Evolutionary conservation across 2,888 invertebrate species (phyloP).

Genomic region (Tetragonisca angustula): DNA sequence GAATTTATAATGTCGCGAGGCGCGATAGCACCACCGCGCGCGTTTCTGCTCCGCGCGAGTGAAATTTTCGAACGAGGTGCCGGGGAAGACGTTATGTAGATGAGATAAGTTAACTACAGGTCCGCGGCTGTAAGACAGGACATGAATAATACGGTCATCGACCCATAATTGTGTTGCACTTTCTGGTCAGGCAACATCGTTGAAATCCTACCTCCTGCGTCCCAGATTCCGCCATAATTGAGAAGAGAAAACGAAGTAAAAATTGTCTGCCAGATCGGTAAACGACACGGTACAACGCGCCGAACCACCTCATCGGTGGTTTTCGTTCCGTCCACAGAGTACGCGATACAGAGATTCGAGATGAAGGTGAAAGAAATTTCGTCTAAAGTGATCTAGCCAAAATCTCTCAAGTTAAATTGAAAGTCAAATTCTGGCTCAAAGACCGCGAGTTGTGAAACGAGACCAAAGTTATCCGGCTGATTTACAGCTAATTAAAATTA

Average conservation of each 20-base stretch:
- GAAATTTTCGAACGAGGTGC: conserved; percentile 63
- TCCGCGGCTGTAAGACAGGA: conserved; percentile 73
- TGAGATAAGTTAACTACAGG: conserved; percentile 78
- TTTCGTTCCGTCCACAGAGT: not conserved
- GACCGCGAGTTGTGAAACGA: conserved; percentile 1
- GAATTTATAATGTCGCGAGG: conserved; percentile 32
- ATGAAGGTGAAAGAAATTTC: conserved; percentile 28
- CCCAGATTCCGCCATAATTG: conserved; percentile 70
- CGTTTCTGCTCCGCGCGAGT: conserved; percentile 59
- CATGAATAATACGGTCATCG: conserved; percentile 77
- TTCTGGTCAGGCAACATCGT: conserved; percentile 74
- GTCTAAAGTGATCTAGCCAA: not conserved
- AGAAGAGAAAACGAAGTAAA: conserved; percentile 52
- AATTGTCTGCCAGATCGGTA: conserved; percentile 35
- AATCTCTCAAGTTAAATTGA: not conserved
- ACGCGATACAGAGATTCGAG: conserved; percentile 5
- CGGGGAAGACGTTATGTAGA: conserved; percentile 75
- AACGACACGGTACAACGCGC: not conserved
- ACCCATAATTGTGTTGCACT: conserved; percentile 77
- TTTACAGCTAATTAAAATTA: conserved; percentile 82
- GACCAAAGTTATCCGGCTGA: conserved; percentile 67
- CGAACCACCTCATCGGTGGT: not conserved
- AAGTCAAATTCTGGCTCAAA: conserved; percentile 62
- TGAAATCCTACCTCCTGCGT: conserved; percentile 68
- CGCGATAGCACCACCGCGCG: not conserved